Evolutionary conservation across 2,888 invertebrate species (phyloP).

Genomic region (Arctia plantaginis): DNA sequence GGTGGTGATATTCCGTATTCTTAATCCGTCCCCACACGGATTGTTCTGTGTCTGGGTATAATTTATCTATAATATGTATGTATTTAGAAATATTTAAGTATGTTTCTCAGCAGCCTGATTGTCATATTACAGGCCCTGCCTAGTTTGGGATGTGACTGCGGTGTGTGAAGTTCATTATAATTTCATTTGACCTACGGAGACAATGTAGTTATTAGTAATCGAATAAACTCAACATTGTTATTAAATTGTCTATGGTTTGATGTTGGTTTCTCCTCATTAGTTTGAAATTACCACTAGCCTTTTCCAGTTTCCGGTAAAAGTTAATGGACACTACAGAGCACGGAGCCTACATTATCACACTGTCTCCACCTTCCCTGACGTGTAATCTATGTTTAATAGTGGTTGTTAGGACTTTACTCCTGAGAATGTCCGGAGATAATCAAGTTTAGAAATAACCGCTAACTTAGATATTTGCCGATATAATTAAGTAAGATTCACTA

Average conservation of each 20-base stretch:
- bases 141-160: too few species aligned
- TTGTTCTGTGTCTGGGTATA: too few species aligned
- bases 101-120: too few species aligned
- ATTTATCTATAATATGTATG: too few species aligned
- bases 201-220: conserved; percentile 31
- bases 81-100: too few species aligned
- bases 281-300: background rate
- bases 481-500: too few species aligned
- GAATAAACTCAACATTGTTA: background rate
- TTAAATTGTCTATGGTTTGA: background rate
- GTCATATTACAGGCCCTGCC: too few species aligned
- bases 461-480: background rate
- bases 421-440: background rate
- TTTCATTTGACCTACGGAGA: conserved; percentile 28
- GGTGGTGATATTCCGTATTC: too few species aligned
- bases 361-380: background rate
- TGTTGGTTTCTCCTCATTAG: conserved; percentile 8
- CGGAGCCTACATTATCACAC: background rate
- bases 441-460: background rate
- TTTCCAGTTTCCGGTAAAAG: background rate
- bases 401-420: background rate
- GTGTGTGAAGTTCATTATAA: background rate
- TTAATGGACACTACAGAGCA: background rate
- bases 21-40: too few species aligned
- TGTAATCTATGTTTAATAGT: background rate